Evolutionary conservation across 2,113 vertebrate species (phyloP).

Genomic region (Peromyscus leucopus): DNA sequence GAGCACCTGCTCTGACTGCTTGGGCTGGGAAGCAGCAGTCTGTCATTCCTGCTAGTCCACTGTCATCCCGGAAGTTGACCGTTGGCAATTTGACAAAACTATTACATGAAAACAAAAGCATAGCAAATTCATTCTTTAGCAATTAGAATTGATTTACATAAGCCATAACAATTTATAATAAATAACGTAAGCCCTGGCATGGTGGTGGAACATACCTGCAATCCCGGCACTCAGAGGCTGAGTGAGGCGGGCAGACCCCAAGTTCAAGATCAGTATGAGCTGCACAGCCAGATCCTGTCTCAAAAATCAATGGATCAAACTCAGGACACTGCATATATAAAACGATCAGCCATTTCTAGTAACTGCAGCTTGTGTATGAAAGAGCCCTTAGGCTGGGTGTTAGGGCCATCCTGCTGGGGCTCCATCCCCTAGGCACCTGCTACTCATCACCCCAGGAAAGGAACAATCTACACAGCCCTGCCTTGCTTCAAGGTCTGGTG

Average conservation of each 20-base stretch:
- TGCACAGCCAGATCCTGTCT: not conserved
- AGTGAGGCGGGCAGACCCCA: not conserved
- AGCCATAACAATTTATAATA: not conserved
- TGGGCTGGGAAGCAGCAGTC: not conserved
- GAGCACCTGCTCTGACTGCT: not conserved
- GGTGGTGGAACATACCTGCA: not conserved
- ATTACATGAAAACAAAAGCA: not conserved
- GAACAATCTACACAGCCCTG: not conserved
- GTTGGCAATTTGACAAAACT: not conserved
- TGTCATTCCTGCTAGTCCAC: not conserved
- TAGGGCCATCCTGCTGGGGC: not conserved
- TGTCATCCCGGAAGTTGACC: not conserved
- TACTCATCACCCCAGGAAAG: not conserved
- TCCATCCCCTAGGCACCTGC: not conserved
- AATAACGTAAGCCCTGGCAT: not conserved
- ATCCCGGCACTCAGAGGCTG: not conserved
- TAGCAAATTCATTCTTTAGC: not conserved
- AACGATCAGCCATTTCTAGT: too few species aligned
- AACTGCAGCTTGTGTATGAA: accelerated
- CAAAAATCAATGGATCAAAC: not conserved
- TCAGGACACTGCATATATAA: not conserved
- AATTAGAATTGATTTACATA: not conserved
- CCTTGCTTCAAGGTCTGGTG: too few species aligned
- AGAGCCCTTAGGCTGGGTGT: accelerated
- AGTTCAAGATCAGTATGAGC: not conserved